Percentiles rank a stretch among this genome's conserved stretches.
phyloP scores from a whole-genome alignment of 1,140 invertebrate species.

The Aricia agestis region DNA sequence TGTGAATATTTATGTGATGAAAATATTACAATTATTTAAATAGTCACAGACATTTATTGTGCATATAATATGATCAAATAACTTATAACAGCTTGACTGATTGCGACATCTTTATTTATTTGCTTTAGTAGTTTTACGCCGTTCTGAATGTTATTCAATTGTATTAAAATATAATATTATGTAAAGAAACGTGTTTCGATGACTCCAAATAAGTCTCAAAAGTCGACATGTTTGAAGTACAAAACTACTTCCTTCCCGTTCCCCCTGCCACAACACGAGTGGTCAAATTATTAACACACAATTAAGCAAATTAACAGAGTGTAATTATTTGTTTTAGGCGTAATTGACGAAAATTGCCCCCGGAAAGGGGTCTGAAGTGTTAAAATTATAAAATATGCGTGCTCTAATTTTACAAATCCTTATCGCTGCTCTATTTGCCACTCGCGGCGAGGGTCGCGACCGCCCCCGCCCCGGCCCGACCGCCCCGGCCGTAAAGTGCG shows the following conservation, averaged over 20 bases:
- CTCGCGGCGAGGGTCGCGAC: not conserved
- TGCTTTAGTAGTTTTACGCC: not conserved
- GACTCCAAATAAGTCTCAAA: not conserved
- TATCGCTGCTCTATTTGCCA: conserved; percentile 2
- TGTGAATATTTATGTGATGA: not conserved
- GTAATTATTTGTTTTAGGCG: not conserved
- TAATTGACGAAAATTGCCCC: conserved; percentile 1
- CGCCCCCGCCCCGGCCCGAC: no score
- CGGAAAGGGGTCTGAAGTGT: not conserved
- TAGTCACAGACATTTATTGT: not conserved
- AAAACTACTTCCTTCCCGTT: not conserved
- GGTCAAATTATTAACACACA: not conserved
- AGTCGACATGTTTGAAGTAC: not conserved
- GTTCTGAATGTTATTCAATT: not conserved
- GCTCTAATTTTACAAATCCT: conserved; percentile 1
- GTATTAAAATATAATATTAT: not conserved
- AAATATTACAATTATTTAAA: conserved; percentile 2
- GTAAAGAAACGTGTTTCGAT: no score
- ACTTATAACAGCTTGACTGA: not conserved
- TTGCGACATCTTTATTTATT: conserved; percentile 3
- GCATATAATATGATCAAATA: not conserved
- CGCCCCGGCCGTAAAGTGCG: not conserved
- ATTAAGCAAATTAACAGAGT: not conserved
- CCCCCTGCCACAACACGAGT: not conserved
- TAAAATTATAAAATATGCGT: not conserved